Base-by-base conservation (phyloP, 2,888 invertebrate genomes). In the Auanema freiburgensis region DNA sequence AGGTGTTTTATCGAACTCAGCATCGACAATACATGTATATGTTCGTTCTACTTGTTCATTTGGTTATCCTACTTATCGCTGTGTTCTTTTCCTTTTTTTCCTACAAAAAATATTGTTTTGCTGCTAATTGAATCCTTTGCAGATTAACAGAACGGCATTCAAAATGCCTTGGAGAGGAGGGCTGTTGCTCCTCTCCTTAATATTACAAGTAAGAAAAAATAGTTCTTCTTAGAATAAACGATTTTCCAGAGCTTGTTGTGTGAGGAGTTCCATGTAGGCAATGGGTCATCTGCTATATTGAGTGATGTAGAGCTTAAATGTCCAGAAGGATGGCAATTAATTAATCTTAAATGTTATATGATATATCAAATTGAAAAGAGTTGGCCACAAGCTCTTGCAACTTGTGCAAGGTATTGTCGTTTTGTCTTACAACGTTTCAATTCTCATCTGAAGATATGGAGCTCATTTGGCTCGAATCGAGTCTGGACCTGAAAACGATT, bases 391-490 rank as follows among this genome's bases (percentile, higher is more conserved):
- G 83, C 83, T 2, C 58, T 84, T 25, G 67, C 71, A 2, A 80
- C 81, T 40, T 83, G 83, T 59, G 64, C 69, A 33, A 71, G 82
- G 76, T 81, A 59, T 54, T 14, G 16, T 16, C 25, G 18, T 16
- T 41, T n/a, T 56, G 43, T 59, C 40, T 16, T 41, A n/a, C n/a
- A n/a, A n/a, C n/a, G 40, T 49, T 16, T 33, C 10, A 49, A 4
- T 21, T 25, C 12, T 21, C 72, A 58, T 65, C 86, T 87, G 65
- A 85, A 94, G 95, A 86, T 95, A 95, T 86, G 95, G 95, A 81
- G 92, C 93, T 87, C 92, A 93, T 84, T 86, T 96, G 79, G 92
- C 93, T 87, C 90, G 92, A 66, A 90, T 95, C 77, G 93, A 93
- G 84, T 91, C 90, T 49, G 92, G 91, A 85, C 88, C 89, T 71